Conservation (phyloP, 2,888 invertebrate genomes). For the Empis livida region DNA sequence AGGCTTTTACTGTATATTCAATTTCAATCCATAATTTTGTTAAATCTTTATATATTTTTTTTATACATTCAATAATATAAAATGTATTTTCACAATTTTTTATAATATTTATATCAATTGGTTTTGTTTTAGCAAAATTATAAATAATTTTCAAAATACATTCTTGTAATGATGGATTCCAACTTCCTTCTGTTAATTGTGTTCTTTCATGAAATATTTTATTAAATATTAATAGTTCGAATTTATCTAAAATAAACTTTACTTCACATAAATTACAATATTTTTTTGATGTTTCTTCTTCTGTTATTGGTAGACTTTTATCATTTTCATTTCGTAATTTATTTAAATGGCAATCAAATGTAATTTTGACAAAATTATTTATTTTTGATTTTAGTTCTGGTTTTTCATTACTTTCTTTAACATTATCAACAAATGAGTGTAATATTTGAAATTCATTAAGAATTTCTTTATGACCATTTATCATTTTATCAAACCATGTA, state of each 20-base stretch:
- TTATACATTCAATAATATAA: slow-evolving; percentile 44
- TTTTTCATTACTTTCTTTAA: slow-evolving; percentile 15
- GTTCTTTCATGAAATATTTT: slow-evolving; percentile 27
- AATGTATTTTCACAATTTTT: slow-evolving; percentile 41
- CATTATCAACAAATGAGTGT: slow-evolving; percentile 17
- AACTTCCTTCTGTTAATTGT: slow-evolving; percentile 40
- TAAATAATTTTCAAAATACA: slow-evolving; percentile 40
- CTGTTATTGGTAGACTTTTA: not conserved
- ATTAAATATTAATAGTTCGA: slow-evolving; percentile 45
- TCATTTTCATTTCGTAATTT: slow-evolving; percentile 20
- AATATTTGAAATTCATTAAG: slow-evolving; percentile 19
- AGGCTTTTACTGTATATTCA: slow-evolving; percentile 39
- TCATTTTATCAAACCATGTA: slow-evolving; percentile 23
- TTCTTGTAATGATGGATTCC: slow-evolving; percentile 49
- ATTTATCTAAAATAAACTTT: slow-evolving; percentile 35
- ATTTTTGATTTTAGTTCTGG: slow-evolving; percentile 13
- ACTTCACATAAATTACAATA: slow-evolving; percentile 37
- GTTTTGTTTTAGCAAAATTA: slow-evolving; percentile 31
- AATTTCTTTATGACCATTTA: slow-evolving; percentile 12
- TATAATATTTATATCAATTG: slow-evolving; percentile 22
- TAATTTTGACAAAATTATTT: slow-evolving; percentile 20
- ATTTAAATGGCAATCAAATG: slow-evolving; percentile 31
- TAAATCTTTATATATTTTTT: slow-evolving; percentile 47
- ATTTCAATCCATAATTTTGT: slow-evolving; percentile 34
- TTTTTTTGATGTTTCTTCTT: not conserved